Base-by-base conservation (phyloP, 1,140 invertebrate genomes). In the Galendromus occidentalis region DNA sequence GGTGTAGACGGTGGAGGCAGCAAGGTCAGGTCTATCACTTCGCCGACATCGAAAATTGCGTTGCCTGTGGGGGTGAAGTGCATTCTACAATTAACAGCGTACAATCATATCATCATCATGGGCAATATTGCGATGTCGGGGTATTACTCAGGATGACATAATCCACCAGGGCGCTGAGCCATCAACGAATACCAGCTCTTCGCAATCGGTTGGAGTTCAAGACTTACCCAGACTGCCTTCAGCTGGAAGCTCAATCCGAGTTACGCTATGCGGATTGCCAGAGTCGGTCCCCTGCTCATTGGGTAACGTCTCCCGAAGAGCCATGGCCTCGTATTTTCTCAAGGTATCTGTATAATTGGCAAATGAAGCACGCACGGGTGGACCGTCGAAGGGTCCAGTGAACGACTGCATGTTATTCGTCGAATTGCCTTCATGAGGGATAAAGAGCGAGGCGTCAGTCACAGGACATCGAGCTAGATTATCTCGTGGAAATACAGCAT, bases 331-430 rank as follows among this genome's bases (percentile, higher is more conserved):
- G 22, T 59, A 59, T 59, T 59, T 59, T 5, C 51, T 25, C 12
- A 59, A 22, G 14, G 51, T 59, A 33, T 59, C 51, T 25, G 51
- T 59, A 22, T 59, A 59, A 9, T 59, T 59, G 51, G 51, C 51
- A 25, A 59, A 59, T 17, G 51, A 59, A 17, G 51, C 33, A 29
- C 51, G 51, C 14, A 59, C 51, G 1, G 51, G 51, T 33, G 51
- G 51, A 17, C 51, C 51, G 33, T 59, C 51, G 51, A 59, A 59
- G 22, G 51, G 51, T 33, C 51, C 51, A 17, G 51, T 59, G 22
- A 59, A 59, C 25, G 51, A 59, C 51, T 59, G 51, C 51, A 59
- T 59, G 25, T 59, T 59, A 29, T 14, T 29, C 22, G 51, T 59
- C 14, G 51, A 59, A 22, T 59, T 59, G 14, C 51, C 51, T 59